Evolutionary conservation across 2,113 vertebrate genomes (phyloP).

Genomic region (Oryzias woworae): DNA sequence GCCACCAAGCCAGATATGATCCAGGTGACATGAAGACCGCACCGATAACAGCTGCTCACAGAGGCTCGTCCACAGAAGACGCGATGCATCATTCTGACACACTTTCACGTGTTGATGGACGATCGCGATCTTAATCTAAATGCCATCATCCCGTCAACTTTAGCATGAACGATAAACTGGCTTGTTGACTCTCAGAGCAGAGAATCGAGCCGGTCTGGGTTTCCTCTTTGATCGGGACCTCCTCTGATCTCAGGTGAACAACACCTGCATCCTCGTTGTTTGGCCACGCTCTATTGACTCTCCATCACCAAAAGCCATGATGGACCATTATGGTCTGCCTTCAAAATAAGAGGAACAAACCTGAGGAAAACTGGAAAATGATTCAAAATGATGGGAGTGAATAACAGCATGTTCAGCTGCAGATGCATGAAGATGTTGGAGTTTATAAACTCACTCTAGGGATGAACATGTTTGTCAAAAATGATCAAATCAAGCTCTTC

Average conservation of each 20-base stretch:
- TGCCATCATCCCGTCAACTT: conserved; percentile 62
- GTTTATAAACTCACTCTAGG: too few relatives aligned
- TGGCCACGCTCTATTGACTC: conserved; percentile 60
- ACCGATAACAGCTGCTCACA: conserved; percentile 33
- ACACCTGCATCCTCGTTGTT: conserved; percentile 74
- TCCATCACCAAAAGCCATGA: conserved; percentile 53
- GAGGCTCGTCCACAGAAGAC: conserved; percentile 5
- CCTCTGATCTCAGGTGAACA: conserved; percentile 47
- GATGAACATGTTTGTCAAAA: too few relatives aligned
- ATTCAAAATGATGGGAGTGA: too few relatives aligned
- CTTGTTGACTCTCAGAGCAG: conserved; percentile 46
- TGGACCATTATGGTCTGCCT: conserved; percentile 53
- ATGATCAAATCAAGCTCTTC: too few relatives aligned
- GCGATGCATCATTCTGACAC: conserved; percentile 28
- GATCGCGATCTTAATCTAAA: conserved; percentile 54
- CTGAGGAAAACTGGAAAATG: not conserved
- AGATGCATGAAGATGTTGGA: too few relatives aligned
- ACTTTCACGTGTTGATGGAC: conserved; percentile 56
- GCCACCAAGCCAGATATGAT: conserved; percentile 49
- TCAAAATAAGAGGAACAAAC: conserved; percentile 56
- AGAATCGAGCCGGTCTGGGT: conserved; percentile 39
- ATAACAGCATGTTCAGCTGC: too few relatives aligned
- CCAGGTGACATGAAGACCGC: conserved; percentile 34
- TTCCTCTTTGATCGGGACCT: conserved; percentile 59
- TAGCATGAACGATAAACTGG: conserved; percentile 57